Evolutionary conservation across 2,113 vertebrate genomes (phyloP).

Genomic region (Microtus montanus): DNA sequence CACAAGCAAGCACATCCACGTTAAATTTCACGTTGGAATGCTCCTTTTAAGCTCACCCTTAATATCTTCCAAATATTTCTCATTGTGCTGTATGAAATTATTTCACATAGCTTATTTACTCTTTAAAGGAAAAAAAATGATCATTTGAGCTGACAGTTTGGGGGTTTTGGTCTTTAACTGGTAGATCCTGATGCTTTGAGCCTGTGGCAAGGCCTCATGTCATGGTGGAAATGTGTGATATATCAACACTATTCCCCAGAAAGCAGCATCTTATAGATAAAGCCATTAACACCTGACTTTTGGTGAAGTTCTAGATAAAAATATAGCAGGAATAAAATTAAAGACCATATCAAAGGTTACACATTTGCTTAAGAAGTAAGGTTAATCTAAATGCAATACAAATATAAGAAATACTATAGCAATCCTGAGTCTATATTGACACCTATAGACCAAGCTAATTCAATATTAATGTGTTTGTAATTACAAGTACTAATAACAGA

Average conservation of each 20-base stretch:
- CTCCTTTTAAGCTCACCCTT: neutral
- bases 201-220: too few relatives aligned
- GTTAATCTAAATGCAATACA: neutral
- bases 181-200: neutral
- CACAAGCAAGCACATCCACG: neutral
- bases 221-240: neutral
- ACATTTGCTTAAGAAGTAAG: neutral
- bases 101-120: neutral
- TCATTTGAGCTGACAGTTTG: neutral
- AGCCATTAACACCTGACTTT: neutral
- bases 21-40: neutral
- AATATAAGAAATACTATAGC: neutral
- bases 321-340: neutral
- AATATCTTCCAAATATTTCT: neutral
- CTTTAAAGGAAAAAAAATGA: neutral
- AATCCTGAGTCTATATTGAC: neutral
- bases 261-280: neutral
- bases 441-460: constrained; percentile 55
- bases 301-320: neutral
- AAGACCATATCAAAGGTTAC: neutral
- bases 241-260: neutral
- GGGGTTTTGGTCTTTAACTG: neutral
- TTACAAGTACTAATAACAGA: constrained; percentile 34
- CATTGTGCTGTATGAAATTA: neutral
- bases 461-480: constrained; percentile 56